Base-by-base conservation (phyloP, 2,888 invertebrate species). In the Cyrtodaria siliqua region DNA sequence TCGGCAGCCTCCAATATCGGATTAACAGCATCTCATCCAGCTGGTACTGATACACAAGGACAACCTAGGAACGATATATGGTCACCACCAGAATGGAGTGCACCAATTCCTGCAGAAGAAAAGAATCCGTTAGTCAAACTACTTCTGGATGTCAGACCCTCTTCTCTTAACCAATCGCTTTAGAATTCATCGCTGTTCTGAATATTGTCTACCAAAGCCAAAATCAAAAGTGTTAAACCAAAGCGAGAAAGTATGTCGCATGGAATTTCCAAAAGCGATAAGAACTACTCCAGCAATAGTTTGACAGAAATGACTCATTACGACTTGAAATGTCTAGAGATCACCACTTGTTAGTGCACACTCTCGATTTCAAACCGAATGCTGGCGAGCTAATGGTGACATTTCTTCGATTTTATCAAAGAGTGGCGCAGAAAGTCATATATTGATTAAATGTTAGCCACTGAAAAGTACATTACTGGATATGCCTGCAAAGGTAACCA, bases 401-500 rank as follows among this genome's bases (percentile, higher is more conserved):
- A n/a, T n/a, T n/a, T n/a, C n/a, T n/a, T n/a, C n/a, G n/a, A 84
- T 85, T 38, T 20, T 84, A 16, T 85, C 84, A 29, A 78, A 82
- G 73, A 84, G 80, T 70, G 18, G 57, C 16, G 72, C 82, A 9
- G 63, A 81, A 40, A 85, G 76, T 72, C 82, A 16, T 76, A 79
- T 18, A 71, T 69, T 53, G 33, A 64, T 73, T 63, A 73, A 49
- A 73, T 66, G 6, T 57, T 64, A 2, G 60, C 66, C 33, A 67
- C 70, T 29, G 71, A 76, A 76, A 76, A 29, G 27, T 77, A 70
- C 52, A 55, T 77, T n/a, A n/a, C n/a, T n/a, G n/a, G n/a, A n/a
- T n/a, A n/a, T n/a, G n/a, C n/a, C 1, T 86, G 84, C 55, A 86
- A 86, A 75, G 80, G 86, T 3, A 83, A 84, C 56, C 64, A 84